Evolutionary conservation across 2,888 invertebrate genomes (phyloP).

Genomic region (Alviniconcha strummeri): DNA sequence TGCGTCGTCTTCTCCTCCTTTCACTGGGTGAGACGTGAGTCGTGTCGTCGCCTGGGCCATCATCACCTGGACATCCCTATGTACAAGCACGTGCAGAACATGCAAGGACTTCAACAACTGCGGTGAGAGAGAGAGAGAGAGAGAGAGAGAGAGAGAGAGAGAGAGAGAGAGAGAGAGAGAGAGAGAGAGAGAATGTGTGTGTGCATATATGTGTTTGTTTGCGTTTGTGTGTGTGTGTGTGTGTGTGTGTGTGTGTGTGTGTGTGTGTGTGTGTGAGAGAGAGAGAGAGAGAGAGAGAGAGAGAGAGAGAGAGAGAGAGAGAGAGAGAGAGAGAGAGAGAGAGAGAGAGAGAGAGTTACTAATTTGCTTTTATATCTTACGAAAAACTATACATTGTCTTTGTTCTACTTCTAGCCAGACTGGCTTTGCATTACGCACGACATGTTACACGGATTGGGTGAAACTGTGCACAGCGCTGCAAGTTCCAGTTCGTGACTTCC

Average conservation of each 20-base stretch:
- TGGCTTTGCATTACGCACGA: constrained; percentile 1
- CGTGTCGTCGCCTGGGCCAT: constrained; percentile 5
- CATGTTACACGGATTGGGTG: not conserved
- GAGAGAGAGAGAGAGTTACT: not conserved
- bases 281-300: not conserved
- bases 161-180: constrained; percentile 12
- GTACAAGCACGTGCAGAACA: not conserved
- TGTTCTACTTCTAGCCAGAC: not conserved
- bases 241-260: not conserved
- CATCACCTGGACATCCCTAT: not conserved
- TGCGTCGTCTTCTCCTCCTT: constrained; percentile 16
- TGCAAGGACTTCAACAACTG: constrained; percentile 7
- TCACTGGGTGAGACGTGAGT: constrained; percentile 21
- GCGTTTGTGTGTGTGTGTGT: not conserved
- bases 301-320: no score
- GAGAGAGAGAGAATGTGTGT: constrained; percentile 3
- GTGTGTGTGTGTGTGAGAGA: not conserved
- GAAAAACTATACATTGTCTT: no score
- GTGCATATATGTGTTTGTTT: no score
- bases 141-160: not conserved
- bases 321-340: not conserved
- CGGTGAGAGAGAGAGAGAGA: constrained; percentile 9
- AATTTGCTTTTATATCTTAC: not conserved
- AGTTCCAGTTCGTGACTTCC: not conserved
- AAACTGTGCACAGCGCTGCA: not conserved